Percentiles rank a stretch among this genome's conserved stretches.
Conservation (phyloP, 2,797 vertebrate species). For the Acestrorhynchus altus region DNA sequence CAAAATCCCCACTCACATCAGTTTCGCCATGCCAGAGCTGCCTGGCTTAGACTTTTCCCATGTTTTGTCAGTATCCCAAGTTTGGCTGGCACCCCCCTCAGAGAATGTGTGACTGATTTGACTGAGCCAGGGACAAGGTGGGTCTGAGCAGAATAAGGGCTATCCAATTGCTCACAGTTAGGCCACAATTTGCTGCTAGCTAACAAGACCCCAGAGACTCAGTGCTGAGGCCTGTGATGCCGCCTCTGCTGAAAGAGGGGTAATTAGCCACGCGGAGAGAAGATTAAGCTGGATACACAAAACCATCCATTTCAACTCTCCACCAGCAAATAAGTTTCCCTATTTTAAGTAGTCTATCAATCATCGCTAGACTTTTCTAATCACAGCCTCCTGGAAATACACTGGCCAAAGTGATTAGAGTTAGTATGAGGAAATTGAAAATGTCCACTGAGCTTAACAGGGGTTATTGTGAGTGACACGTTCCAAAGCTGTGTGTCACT, state of each 20-base stretch:
- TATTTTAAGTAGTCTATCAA: slow-evolving; percentile 57
- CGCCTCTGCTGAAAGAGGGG: slow-evolving; percentile 72
- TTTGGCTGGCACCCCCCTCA: slow-evolving; percentile 39
- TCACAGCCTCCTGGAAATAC: slow-evolving; percentile 48
- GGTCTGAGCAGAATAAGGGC: slow-evolving; percentile 34
- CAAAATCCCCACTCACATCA: slow-evolving; percentile 32
- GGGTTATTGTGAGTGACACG: slow-evolving; percentile 47
- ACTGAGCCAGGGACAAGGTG: slow-evolving; percentile 47
- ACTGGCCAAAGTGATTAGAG: slow-evolving; percentile 48
- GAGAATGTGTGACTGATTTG: slow-evolving; percentile 54
- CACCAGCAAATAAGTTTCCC: slow-evolving; percentile 43
- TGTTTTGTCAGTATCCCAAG: slow-evolving; percentile 15
- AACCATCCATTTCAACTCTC: slow-evolving; percentile 51
- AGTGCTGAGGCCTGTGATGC: slow-evolving; percentile 44
- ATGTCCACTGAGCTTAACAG: slow-evolving; percentile 50
- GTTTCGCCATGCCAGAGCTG: slow-evolving; percentile 22
- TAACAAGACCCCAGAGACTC: slow-evolving; percentile 61
- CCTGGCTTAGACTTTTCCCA: slow-evolving; percentile 16
- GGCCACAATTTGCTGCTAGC: slow-evolving; percentile 55
- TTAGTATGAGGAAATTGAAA: slow-evolving; percentile 55
- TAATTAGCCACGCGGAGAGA: slow-evolving; percentile 80
- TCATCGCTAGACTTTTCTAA: slow-evolving; percentile 53
- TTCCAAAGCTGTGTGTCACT: slow-evolving; percentile 33
- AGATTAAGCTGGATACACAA: slow-evolving; percentile 74
- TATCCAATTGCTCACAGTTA: slow-evolving; percentile 53